Evolutionary conservation across 2,113 vertebrate genomes (phyloP).

Genomic region (Ceyx cyanopectus): DNA sequence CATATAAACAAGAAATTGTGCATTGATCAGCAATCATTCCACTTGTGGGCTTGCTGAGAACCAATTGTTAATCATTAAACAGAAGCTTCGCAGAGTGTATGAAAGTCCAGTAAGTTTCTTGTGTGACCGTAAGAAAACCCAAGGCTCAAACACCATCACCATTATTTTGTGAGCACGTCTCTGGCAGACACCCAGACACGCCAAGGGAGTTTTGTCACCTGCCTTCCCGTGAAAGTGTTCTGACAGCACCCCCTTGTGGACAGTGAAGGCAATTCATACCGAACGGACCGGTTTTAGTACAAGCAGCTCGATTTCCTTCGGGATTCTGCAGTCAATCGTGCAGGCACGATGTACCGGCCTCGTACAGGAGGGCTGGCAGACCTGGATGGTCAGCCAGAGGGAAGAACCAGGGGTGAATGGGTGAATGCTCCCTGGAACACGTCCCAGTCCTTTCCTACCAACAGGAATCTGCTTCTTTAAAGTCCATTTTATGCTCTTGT

Average conservation of each 20-base stretch:
- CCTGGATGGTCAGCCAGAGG: background rate
- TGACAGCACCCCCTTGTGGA: conserved; percentile 53
- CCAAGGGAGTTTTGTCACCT: background rate
- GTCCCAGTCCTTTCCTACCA: background rate
- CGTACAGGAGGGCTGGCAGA: fast-evolving
- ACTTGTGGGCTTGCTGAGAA: background rate
- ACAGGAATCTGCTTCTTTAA: background rate
- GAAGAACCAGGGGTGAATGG: background rate
- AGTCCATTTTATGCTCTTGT: background rate
- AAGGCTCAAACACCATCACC: background rate
- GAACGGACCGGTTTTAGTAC: background rate
- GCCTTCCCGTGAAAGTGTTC: background rate
- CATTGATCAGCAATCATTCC: background rate
- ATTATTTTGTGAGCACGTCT: background rate
- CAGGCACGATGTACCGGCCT: background rate
- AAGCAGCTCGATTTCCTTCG: background rate
- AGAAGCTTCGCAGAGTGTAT: background rate
- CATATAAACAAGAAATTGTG: background rate
- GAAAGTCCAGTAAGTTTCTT: background rate
- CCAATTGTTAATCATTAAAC: background rate
- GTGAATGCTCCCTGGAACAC: background rate
- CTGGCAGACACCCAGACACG: background rate
- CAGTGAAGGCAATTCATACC: background rate
- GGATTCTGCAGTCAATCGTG: background rate
- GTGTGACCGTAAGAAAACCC: background rate